phyloP scores from a whole-genome alignment of 2,113 vertebrate genomes.

The Lipophrys pholis region DNA sequence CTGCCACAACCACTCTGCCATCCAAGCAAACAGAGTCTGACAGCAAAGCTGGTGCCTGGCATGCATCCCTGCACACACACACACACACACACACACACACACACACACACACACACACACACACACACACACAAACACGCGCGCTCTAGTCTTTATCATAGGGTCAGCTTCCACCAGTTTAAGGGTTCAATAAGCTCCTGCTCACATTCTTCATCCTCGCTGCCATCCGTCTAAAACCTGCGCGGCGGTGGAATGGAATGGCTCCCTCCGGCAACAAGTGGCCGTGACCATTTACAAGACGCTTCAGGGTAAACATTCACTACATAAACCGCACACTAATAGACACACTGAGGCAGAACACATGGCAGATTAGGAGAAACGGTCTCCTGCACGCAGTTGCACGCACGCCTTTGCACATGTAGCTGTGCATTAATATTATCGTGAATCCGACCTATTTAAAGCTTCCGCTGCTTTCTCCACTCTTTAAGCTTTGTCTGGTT shows the following conservation, averaged over 20 bases:
- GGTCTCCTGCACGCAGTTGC: not conserved
- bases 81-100: slow-evolving; percentile 23
- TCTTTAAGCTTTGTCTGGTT: not conserved
- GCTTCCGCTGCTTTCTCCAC: not conserved
- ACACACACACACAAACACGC: slow-evolving; percentile 24
- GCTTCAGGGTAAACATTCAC: slow-evolving; percentile 15
- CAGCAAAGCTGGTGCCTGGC: slow-evolving; percentile 79
- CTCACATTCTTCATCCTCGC: slow-evolving; percentile 35
- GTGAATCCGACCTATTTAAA: not conserved
- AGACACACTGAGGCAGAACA: not conserved
- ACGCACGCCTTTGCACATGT: not conserved
- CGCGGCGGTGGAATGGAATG: slow-evolving; percentile 28
- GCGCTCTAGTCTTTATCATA: slow-evolving; percentile 3
- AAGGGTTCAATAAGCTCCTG: slow-evolving; percentile 54
- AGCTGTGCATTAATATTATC: not conserved
- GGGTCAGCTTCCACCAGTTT: slow-evolving; percentile 45
- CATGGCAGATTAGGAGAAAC: not conserved
- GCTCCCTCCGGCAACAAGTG: slow-evolving; percentile 52
- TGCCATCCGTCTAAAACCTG: slow-evolving; percentile 24
- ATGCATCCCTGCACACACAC: slow-evolving; percentile 49
- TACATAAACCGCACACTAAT: slow-evolving; percentile 11
- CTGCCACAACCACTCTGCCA: slow-evolving; percentile 63
- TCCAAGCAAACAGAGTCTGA: slow-evolving; percentile 86
- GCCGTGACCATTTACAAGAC: slow-evolving; percentile 31
- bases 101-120: slow-evolving; percentile 15